Conservation (phyloP, 92 coral and sea anemone genomes). For the Epizoanthus fatuus region DNA sequence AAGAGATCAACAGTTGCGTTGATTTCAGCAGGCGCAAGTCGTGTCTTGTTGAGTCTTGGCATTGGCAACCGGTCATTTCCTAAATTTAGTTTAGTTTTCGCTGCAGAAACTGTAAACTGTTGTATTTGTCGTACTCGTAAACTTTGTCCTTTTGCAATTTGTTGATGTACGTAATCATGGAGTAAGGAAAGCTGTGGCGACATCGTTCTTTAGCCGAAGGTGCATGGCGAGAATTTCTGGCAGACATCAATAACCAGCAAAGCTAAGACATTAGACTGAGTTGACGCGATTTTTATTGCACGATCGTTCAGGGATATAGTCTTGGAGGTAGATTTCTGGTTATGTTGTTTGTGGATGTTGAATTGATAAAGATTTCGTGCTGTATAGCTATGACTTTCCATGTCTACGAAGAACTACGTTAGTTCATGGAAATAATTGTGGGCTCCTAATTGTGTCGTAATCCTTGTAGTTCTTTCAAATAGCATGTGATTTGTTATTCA, state of each 20-base stretch:
- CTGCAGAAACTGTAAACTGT: not conserved
- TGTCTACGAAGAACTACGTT: not conserved
- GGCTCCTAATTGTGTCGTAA: conserved; percentile 53
- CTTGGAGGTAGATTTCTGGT: not conserved
- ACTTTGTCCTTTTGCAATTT: not conserved
- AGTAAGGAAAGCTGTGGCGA: not conserved
- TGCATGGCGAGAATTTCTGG: conserved; percentile 22
- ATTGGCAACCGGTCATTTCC: conserved; percentile 37
- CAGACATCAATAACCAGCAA: conserved; percentile 23
- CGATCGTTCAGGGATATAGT: not conserved
- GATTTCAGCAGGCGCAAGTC: conserved; percentile 22
- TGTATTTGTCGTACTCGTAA: not conserved
- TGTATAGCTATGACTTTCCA: no score
- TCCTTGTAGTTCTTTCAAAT: conserved; percentile 24
- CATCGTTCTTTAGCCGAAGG: conserved; percentile 12
- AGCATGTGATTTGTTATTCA: conserved; percentile 11
- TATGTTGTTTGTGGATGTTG: not conserved
- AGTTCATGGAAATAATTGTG: conserved; percentile 10
- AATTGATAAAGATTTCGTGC: not conserved
- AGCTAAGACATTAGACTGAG: no score
- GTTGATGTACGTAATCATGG: not conserved
- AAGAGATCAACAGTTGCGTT: not conserved
- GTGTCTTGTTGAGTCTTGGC: conserved; percentile 1
- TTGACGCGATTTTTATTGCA: conserved; percentile 1
- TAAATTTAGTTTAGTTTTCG: conserved; percentile 25